These are phyloP conservation scores for Arion vulgaris DNA, from an alignment of 1,140 invertebrate species.

Conservation along the genomic window DNA sequence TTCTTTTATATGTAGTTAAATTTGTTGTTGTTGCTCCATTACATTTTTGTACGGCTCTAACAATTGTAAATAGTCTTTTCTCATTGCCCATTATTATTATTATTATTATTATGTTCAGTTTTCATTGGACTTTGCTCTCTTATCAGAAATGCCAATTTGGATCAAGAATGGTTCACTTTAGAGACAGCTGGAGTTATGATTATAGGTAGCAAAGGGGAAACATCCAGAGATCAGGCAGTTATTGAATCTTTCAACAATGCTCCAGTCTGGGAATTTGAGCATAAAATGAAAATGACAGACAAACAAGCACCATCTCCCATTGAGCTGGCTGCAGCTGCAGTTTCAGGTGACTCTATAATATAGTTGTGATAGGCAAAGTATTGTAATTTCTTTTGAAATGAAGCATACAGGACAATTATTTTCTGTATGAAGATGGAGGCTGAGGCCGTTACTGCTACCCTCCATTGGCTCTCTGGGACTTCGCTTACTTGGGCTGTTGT, in stretches of 20 bases:
- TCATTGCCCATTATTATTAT: no score
- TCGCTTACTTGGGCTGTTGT: no score
- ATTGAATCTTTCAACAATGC: background rate
- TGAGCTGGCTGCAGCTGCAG: conserved; percentile 67
- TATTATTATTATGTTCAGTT: no score
- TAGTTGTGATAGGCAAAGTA: background rate
- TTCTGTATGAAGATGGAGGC: no score
- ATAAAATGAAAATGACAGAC: conserved; percentile 48
- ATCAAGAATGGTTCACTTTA: conserved; percentile 71
- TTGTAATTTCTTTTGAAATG: no score
- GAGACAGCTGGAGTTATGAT: conserved; percentile 69
- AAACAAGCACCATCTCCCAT: conserved; percentile 60
- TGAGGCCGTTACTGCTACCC: no score
- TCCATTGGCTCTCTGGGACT: no score
- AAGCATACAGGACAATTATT: no score
- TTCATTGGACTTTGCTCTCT: background rate
- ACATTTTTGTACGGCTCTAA: no score
- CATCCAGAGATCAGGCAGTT: background rate
- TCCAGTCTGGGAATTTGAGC: background rate
- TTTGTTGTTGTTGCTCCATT: no score
- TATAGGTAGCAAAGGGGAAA: conserved; percentile 69
- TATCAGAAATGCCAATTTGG: conserved; percentile 65
- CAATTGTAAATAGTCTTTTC: no score
- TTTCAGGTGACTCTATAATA: conserved; percentile 51
- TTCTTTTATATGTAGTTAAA: no score